Evolutionary conservation across 2,888 invertebrate species (phyloP), one percentile per base, ranked within the genome.

Genomic region (Eudasyphora cyanicolor): DNA sequence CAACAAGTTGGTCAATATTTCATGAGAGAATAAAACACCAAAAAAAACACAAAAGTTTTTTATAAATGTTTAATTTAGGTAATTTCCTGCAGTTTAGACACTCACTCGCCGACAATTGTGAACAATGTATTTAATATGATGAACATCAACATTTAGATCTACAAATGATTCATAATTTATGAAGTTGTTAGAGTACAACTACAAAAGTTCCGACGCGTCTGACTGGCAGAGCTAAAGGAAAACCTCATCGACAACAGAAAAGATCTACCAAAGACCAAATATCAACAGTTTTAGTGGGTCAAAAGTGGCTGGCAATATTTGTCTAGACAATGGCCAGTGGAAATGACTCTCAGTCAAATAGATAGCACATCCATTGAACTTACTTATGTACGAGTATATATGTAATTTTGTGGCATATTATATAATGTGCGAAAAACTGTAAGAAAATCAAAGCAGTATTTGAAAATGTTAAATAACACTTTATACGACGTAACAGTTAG

Each of bases 341-440:
- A 38, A 64, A 64, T 64, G 38, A 38, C 64, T 64, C 38, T 64
- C 21, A 3, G n/a, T n/a, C n/a, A 21, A 32, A n/a, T 62, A 19
- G 62, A 32, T n/a, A 32, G 35, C 19, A 38, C 64, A 64, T 21
- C 2, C 35, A 67, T n/a, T 24, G 5, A n/a, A 29, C 60, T 24
- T 60, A 29, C 29, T 19, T 45, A 35, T 35, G 35, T 12, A 45
- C 45, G 10, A 12, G n/a, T 45, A n/a, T 45, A 45, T n/a, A 10
- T 12, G 45, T 8, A 45, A 14, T 45, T 35, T 10, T 19, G 35
- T 35, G n/a, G n/a, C 3, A 74, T 57, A 32, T 81, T 84, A 84
- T 38, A 64, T 78, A 81, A 81, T 75, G 24, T 73, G 80, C 32
- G 71, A 82, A 82, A 82, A 75, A 60, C 42, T 80, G 1, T 7